Percentiles rank a stretch among this genome's conserved stretches.
Conservation (phyloP, 1,140 invertebrate genomes). For the Leptinotarsa texana region DNA sequence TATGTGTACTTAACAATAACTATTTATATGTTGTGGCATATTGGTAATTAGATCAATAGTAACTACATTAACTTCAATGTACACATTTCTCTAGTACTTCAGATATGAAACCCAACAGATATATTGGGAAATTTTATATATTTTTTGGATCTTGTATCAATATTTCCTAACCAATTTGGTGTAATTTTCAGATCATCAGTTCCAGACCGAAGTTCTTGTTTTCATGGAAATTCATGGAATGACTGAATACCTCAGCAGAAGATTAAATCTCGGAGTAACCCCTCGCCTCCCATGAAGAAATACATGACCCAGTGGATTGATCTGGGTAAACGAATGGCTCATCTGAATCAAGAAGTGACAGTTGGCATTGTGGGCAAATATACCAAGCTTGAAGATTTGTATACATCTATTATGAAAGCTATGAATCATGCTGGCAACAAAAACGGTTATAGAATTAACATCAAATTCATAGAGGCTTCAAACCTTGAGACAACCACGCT, state of each 20-base stretch:
- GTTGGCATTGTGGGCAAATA: conserved; percentile 99
- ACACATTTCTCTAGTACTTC: too few species aligned
- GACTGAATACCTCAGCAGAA: conserved; percentile 81
- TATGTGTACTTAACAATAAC: too few species aligned
- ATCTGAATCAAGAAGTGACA: conserved; percentile 75
- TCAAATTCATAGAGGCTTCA: conserved; percentile 91
- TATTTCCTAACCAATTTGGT: background rate
- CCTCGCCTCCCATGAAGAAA: conserved; percentile 64
- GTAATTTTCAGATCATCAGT: conserved; percentile 82
- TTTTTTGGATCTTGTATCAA: too few species aligned
- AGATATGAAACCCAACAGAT: too few species aligned
- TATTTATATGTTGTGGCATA: too few species aligned
- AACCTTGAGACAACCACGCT: conserved; percentile 80
- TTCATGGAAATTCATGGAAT: conserved; percentile 91
- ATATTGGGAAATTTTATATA: too few species aligned
- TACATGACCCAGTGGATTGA: conserved; percentile 91
- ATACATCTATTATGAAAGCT: conserved; percentile 95
- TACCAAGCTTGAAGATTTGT: conserved; percentile 94
- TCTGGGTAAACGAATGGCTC: conserved; percentile 83
- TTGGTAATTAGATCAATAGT: too few species aligned
- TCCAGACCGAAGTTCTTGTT: conserved; percentile 92
- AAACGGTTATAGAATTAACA: conserved; percentile 80
- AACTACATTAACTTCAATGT: too few species aligned
- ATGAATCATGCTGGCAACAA: conserved; percentile 89
- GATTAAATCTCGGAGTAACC: conserved; percentile 76